Evolutionary conservation across 2,797 vertebrate genomes (phyloP).

Genomic region (Cossypha dichroa): DNA sequence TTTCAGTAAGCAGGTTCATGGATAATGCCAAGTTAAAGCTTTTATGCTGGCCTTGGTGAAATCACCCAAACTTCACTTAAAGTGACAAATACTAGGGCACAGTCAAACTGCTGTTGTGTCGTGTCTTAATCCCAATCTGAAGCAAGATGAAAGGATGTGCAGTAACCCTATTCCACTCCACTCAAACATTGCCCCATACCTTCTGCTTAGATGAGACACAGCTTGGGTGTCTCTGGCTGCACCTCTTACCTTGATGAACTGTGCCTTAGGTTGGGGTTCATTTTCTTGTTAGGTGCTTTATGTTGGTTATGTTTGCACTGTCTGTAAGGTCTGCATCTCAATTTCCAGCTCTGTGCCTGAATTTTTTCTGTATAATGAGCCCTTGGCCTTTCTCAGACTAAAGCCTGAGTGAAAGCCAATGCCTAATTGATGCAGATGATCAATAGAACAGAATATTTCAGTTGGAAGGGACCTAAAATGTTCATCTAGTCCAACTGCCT

Average conservation of each 20-base stretch:
- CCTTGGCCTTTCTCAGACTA: neutral
- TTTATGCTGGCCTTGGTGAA: neutral
- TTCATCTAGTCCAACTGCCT: neutral
- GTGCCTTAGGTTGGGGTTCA: neutral
- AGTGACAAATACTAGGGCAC: neutral
- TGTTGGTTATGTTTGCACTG: neutral
- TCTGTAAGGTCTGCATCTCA: neutral
- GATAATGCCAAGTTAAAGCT: neutral
- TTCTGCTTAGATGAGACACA: neutral
- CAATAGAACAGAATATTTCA: neutral
- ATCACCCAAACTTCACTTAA: neutral
- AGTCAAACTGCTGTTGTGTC: neutral
- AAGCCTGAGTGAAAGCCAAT: neutral
- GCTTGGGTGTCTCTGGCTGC: neutral
- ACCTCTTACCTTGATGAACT: neutral
- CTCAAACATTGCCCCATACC: rapidly evolving
- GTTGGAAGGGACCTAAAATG: neutral
- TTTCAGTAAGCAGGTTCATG: neutral
- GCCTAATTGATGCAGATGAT: neutral
- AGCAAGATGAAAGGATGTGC: neutral
- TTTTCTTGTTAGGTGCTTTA: neutral
- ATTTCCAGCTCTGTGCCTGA: neutral
- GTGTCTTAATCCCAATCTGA: neutral
- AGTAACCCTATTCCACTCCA: neutral
- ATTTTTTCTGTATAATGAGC: neutral